phyloP scores from a whole-genome alignment of 2,797 vertebrate species.

The Kryptopterus vitreolus region DNA sequence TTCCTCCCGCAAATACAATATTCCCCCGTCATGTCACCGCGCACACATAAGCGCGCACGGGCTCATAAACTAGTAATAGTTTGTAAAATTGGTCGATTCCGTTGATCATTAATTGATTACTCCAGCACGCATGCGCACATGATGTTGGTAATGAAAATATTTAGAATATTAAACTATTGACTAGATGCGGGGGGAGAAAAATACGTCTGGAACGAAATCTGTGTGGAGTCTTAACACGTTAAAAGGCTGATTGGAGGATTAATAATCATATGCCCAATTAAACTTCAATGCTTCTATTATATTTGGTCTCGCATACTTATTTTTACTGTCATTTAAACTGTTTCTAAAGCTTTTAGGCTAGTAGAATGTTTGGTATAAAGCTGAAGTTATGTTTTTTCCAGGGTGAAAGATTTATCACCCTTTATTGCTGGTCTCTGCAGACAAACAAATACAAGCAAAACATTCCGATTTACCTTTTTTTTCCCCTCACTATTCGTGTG shows the following conservation, averaged over 20 bases:
- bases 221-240: not conserved
- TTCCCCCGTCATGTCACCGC: slow-evolving; percentile 39
- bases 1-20: slow-evolving; percentile 66
- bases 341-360: not conserved
- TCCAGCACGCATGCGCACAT: not conserved
- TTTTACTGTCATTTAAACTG: not conserved
- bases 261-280: not conserved
- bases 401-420: slow-evolving; percentile 12
- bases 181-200: not conserved
- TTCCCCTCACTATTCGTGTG: slow-evolving; percentile 80
- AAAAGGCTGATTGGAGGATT: slow-evolving; percentile 3
- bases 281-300: not conserved
- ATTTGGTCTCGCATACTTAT: not conserved
- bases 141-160: slow-evolving; percentile 16
- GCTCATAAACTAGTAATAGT: slow-evolving; percentile 9
- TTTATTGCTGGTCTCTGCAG: slow-evolving; percentile 78
- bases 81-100: slow-evolving; percentile 8
- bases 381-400: not conserved
- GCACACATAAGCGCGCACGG: not conserved
- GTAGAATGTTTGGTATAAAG: not conserved
- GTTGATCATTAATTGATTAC: slow-evolving; percentile 30
- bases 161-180: slow-evolving; percentile 17
- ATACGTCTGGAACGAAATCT: not conserved
- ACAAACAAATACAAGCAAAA: slow-evolving; percentile 75
- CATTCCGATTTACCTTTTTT: slow-evolving; percentile 74